phyloP scores from a whole-genome alignment of 1,140 invertebrate genomes.

The Neodiprion lecontei region DNA sequence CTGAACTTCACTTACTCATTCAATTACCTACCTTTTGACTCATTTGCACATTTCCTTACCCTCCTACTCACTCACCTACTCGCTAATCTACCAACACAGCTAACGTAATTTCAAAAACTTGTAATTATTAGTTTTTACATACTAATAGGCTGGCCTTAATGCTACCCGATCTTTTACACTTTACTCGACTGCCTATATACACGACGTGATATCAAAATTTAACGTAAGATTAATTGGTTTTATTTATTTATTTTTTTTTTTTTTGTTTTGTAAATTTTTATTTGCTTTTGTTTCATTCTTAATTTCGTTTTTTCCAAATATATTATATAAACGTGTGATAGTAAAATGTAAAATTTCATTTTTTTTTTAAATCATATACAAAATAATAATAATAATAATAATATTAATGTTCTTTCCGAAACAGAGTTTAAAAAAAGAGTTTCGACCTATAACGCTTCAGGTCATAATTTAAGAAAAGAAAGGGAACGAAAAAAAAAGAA shows the following conservation, averaged over 20 bases:
- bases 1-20: too few relatives aligned
- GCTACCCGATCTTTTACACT: not conserved
- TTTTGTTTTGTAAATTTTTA: too few relatives aligned
- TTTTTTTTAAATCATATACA: too few relatives aligned
- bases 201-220: not conserved
- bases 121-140: too few relatives aligned
- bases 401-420: not conserved
- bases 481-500: not conserved
- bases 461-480: not conserved
- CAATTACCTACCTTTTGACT: not conserved
- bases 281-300: too few relatives aligned
- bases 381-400: too few relatives aligned
- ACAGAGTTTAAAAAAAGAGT: not conserved
- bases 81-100: too few relatives aligned
- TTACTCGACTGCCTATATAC: not conserved
- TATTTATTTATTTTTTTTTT: not conserved
- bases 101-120: not conserved
- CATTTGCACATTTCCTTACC: not conserved
- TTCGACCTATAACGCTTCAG: not conserved
- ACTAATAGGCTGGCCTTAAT: not conserved
- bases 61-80: not conserved
- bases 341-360: too few relatives aligned
- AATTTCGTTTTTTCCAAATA: too few relatives aligned
- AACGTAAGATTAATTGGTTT: not conserved
- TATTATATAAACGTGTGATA: too few relatives aligned